Percentiles rank a stretch among this genome's conserved stretches.
Conservation (phyloP, 2,888 invertebrate genomes). For the Eristalis pertinax region DNA sequence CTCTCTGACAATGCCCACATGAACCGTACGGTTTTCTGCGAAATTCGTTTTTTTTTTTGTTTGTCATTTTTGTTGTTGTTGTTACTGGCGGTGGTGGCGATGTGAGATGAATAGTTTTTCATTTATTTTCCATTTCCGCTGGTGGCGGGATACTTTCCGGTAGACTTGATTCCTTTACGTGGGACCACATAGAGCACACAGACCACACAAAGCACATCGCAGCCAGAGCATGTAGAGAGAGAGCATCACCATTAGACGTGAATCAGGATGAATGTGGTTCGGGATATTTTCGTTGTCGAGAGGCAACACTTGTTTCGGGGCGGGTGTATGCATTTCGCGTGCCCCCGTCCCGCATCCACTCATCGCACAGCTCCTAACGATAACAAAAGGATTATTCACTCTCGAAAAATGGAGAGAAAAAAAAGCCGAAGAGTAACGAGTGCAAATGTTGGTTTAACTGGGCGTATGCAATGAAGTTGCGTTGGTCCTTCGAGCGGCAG, state of each 20-base stretch:
- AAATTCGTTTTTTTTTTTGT: not conserved
- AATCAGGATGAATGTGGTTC: slow-evolving; percentile 48
- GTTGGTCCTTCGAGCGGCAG: slow-evolving; percentile 19
- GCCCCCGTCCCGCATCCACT: not conserved
- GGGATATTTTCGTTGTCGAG: slow-evolving; percentile 37
- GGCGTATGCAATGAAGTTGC: slow-evolving; percentile 33
- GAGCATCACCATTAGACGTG: slow-evolving; percentile 41
- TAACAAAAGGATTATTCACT: slow-evolving; percentile 42
- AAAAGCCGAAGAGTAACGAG: slow-evolving; percentile 3
- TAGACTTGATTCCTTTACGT: slow-evolving; percentile 52
- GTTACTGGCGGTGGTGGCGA: not conserved
- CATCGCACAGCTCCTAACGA: not conserved
- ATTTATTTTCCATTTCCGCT: slow-evolving; percentile 73
- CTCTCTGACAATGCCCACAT: not conserved
- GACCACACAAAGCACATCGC: not conserved
- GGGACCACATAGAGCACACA: slow-evolving; percentile 22
- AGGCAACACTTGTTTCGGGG: slow-evolving; percentile 42
- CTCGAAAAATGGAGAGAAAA: not conserved
- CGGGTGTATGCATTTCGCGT: slow-evolving; percentile 22
- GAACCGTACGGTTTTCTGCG: not conserved
- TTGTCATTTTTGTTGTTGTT: not conserved
- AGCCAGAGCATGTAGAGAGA: not conserved
- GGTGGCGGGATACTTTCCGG: slow-evolving; percentile 67
- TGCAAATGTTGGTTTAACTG: slow-evolving; percentile 47
- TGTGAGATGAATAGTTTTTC: slow-evolving; percentile 72